These are phyloP conservation scores for Aselliscus stoliczkanus DNA, from an alignment of 2,797 vertebrate species.

Conservation along the genomic window DNA sequence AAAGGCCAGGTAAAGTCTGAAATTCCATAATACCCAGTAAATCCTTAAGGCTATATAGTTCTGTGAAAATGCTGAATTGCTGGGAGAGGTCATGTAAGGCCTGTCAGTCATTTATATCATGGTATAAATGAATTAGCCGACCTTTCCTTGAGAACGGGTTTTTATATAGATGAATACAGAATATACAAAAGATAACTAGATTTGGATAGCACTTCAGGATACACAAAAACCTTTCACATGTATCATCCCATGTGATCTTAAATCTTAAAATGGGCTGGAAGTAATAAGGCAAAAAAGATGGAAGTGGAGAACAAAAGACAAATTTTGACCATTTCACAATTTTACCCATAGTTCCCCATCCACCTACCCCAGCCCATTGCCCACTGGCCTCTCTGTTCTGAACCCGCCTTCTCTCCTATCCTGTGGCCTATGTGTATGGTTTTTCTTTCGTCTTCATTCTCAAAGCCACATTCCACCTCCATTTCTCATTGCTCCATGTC, in stretches of 20 bases:
- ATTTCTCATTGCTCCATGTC: background rate
- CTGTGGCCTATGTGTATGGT: background rate
- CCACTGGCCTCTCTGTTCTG: background rate
- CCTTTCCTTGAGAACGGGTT: background rate
- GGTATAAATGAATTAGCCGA: background rate
- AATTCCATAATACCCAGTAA: background rate
- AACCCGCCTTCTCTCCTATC: background rate
- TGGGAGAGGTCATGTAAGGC: background rate
- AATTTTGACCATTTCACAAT: background rate
- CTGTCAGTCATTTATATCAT: background rate
- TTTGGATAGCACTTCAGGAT: background rate
- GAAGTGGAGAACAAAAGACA: constrained; percentile 3
- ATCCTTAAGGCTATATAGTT: background rate
- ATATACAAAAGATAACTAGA: background rate
- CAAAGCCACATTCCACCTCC: background rate
- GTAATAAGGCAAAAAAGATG: background rate
- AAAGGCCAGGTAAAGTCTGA: background rate
- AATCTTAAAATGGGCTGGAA: background rate
- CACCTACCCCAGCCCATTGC: background rate
- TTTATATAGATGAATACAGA: background rate
- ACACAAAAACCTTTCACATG: background rate
- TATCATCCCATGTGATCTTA: background rate
- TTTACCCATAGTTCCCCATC: background rate
- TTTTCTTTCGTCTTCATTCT: background rate
- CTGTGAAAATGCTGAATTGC: background rate